A percentile compares a stretch with the other conserved stretches of the same genome.
Evolutionary conservation across 1,140 invertebrate species (phyloP).

Genomic region (Drosophila insularis): DNA sequence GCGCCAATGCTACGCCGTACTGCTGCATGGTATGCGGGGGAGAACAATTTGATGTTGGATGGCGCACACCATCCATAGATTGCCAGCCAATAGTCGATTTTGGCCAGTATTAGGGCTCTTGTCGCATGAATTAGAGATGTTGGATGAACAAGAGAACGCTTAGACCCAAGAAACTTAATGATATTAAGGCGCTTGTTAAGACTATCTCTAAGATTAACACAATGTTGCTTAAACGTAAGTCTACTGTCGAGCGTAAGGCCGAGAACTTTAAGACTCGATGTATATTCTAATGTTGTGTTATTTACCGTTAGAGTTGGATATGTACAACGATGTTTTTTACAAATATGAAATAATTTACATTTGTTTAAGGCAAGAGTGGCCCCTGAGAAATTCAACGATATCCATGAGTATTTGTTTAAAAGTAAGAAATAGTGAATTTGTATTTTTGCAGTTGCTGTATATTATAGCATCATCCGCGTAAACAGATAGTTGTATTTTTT

Average conservation of each 20-base stretch:
- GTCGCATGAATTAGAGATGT: slow-evolving; percentile 23
- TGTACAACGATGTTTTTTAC: slow-evolving; percentile 12
- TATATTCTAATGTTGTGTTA: slow-evolving; percentile 20
- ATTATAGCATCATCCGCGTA: slow-evolving; percentile 29
- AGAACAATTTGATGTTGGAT: slow-evolving; percentile 3
- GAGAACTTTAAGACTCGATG: slow-evolving; percentile 6
- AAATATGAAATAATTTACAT: background rate
- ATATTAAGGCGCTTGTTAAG: slow-evolving; percentile 24
- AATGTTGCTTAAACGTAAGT: slow-evolving; percentile 31
- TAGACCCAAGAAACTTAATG: slow-evolving; percentile 28
- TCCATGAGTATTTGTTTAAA: slow-evolving; percentile 7
- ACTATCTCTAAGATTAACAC: slow-evolving; percentile 16
- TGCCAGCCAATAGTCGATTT: slow-evolving; percentile 16
- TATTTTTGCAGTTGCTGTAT: slow-evolving; percentile 25
- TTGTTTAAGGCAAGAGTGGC: background rate
- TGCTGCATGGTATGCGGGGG: slow-evolving; percentile 21
- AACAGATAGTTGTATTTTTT: slow-evolving; percentile 13
- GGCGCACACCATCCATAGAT: slow-evolving; percentile 29
- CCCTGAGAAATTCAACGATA: too few relatives aligned
- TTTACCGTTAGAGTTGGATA: slow-evolving; percentile 1
- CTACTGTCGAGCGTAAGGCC: slow-evolving; percentile 16
- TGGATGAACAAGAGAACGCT: background rate
- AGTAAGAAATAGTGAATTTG: slow-evolving; percentile 8
- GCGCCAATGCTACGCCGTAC: slow-evolving; percentile 21
- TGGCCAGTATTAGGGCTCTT: slow-evolving; percentile 20